These are phyloP conservation scores for Hypomesus transpacificus DNA, from an alignment of 2,113 vertebrate genomes.

Conservation along the genomic window DNA sequence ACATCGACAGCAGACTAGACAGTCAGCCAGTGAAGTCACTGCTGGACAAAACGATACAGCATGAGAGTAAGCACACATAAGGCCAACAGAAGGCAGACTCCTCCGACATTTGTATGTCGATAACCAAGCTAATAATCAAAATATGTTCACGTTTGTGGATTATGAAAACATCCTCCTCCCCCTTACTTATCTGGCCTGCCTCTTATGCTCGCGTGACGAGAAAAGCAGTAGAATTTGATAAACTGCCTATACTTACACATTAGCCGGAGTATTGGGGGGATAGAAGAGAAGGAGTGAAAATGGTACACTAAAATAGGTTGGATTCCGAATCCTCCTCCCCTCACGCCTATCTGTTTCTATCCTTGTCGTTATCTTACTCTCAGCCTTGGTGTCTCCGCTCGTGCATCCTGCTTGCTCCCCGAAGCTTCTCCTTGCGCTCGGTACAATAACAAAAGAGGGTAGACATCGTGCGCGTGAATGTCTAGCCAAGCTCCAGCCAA, in stretches of 20 bases:
- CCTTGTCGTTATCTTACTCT: constrained; percentile 36
- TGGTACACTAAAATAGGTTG: constrained; percentile 30
- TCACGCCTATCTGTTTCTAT: constrained; percentile 31
- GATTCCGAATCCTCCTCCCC: constrained; percentile 33
- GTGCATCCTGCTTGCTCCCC: constrained; percentile 56
- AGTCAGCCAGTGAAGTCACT: constrained; percentile 1
- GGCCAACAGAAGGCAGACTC: neutral
- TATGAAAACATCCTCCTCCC: neutral
- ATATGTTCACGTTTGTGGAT: neutral
- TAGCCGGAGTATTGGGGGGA: constrained; percentile 34
- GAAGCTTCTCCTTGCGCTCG: constrained; percentile 46
- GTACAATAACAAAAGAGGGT: constrained; percentile 70
- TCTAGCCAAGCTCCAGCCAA: constrained; percentile 64
- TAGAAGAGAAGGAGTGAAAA: constrained; percentile 30
- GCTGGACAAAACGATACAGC: neutral
- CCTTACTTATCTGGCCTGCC: neutral
- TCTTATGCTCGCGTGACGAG: neutral
- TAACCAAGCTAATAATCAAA: neutral
- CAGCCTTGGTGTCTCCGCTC: constrained; percentile 57
- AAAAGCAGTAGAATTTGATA: neutral
- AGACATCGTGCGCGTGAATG: constrained; percentile 66
- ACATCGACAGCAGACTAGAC: neutral
- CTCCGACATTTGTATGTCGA: neutral
- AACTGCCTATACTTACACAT: constrained; percentile 67
- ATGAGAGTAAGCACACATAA: neutral